phyloP scores from a whole-genome alignment of 1,140 invertebrate genomes.

The Temnothorax curvispinosus region DNA sequence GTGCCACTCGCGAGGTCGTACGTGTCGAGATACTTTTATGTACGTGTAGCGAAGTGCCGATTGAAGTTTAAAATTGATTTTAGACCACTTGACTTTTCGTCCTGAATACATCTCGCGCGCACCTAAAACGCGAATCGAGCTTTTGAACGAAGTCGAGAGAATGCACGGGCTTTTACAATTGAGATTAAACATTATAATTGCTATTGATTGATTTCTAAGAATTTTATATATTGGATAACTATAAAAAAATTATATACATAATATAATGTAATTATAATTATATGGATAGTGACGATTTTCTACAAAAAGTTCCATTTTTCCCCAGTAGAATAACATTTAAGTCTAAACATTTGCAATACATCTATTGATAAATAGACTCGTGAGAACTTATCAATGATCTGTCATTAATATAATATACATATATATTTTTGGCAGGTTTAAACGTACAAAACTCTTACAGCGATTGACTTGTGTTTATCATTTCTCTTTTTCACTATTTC shows the following conservation, averaged over 20 bases:
- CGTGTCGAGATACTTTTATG: conserved; percentile 2
- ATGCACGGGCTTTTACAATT: conserved; percentile 3
- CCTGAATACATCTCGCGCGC: not conserved
- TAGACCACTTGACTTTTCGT: not conserved
- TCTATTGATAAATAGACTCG: not conserved
- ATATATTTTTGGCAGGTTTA: not conserved
- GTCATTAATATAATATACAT: conserved; percentile 2
- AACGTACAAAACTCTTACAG: conserved; percentile 1
- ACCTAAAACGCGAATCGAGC: not conserved
- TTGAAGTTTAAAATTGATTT: conserved; percentile 30
- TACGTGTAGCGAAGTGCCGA: not conserved
- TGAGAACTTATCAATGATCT: conserved; percentile 43
- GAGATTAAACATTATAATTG: conserved; percentile 13
- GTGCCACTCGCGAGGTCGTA: not conserved
- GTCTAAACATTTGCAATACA: not conserved
- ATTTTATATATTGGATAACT: not conserved
- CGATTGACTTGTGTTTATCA: not conserved
- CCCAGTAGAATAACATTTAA: not conserved
- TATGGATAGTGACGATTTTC: conserved; percentile 1
- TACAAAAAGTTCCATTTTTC: conserved; percentile 9
- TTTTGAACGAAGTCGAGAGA: not conserved
- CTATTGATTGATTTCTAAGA: not conserved
- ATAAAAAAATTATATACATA: not conserved
- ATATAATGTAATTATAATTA: not conserved
- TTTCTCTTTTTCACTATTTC: not conserved